These are phyloP conservation scores for Drosophila subquinaria DNA, from an alignment of 2,888 invertebrate genomes.

Conservation along the genomic window DNA sequence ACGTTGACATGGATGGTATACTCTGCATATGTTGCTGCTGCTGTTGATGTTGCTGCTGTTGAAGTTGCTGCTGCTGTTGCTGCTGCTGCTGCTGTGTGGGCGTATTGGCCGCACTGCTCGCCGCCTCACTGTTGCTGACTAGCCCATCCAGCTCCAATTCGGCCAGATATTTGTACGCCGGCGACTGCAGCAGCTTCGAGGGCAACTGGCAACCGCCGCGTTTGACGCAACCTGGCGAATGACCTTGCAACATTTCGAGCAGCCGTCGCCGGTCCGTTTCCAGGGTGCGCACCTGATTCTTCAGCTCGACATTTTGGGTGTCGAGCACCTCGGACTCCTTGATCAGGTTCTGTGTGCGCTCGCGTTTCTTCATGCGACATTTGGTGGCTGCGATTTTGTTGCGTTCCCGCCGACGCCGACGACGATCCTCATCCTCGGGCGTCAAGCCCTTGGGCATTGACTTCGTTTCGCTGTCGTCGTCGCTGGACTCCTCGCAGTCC, in stretches of 20 bases:
- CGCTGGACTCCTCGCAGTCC: conserved; percentile 84
- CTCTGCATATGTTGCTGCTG: conserved; percentile 77
- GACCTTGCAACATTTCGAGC: conserved; percentile 92
- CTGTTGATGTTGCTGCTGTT: conserved; percentile 50
- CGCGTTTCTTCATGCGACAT: conserved; percentile 96
- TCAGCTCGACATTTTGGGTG: conserved; percentile 93
- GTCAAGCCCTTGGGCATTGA: conserved; percentile 88
- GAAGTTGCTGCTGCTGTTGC: conserved; percentile 26
- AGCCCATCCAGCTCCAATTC: conserved; percentile 80
- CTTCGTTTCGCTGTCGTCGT: conserved; percentile 87
- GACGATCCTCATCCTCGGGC: conserved; percentile 95
- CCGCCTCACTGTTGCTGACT: conserved; percentile 37
- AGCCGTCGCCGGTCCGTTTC: conserved; percentile 92
- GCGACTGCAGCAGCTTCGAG: conserved; percentile 83
- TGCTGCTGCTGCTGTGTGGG: conserved; percentile 29
- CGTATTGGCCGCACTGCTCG: conserved; percentile 32
- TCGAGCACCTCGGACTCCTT: conserved; percentile 94
- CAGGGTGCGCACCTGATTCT: conserved; percentile 92
- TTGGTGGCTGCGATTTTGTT: conserved; percentile 98
- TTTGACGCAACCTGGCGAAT: conserved; percentile 90
- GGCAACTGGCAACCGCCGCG: conserved; percentile 83
- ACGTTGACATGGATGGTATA: conserved; percentile 85
- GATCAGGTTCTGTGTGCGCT: conserved; percentile 93
- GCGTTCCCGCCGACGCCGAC: conserved; percentile 93
- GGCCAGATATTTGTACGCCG: conserved; percentile 83